Evolutionary conservation across 2,888 invertebrate species (phyloP), one percentile per base, ranked within the genome.

Genomic region (Pseudococcus longispinus): DNA sequence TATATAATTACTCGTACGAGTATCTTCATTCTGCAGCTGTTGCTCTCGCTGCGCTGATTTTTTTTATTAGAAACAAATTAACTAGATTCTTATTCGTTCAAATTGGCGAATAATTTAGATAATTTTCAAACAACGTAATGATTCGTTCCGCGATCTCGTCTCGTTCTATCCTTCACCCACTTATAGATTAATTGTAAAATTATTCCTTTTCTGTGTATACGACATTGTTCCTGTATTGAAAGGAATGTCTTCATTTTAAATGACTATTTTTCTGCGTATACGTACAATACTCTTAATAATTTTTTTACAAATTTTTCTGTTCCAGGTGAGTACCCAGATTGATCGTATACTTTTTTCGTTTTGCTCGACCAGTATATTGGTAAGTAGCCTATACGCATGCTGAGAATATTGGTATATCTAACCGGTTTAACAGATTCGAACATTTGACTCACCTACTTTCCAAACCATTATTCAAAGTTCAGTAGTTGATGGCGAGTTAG

Each of bases 391-490:
- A 18, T 51, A 55, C 11, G 15, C 13, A 60, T 23, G 23, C 23
- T 9, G 74, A 32, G 74, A 29, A 32, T 32, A 74, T 32, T 32
- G 29, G 15, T 23, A 60, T 23, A 23, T 23, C 29, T 80, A 80
- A 80, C 77, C 77, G 77, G 77, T 80, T 80, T 80, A 42, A 42
- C 0, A 11, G 77, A 80, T 80, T 80, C 42, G n/a, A 80, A 80
- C 42, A 42, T 80, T 80, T 42, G 42, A 80, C 77, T 80, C 77
- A 80, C 77, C 77, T 80, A 80, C 77, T 80, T 80, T 80, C 77
- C 29, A 29, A 70, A 70, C 70, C 70, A 70, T 70, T 70, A 70
- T 29, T 70, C 70, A 70, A 70, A 70, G 70, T 70, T 70, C 70
- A 70, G 29, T 70, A 70, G 15, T 29, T 70, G 29, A 29, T 70